These are phyloP conservation scores for Notodonta ziczac DNA, from an alignment of 2,888 invertebrate genomes.

Conservation along the genomic window DNA sequence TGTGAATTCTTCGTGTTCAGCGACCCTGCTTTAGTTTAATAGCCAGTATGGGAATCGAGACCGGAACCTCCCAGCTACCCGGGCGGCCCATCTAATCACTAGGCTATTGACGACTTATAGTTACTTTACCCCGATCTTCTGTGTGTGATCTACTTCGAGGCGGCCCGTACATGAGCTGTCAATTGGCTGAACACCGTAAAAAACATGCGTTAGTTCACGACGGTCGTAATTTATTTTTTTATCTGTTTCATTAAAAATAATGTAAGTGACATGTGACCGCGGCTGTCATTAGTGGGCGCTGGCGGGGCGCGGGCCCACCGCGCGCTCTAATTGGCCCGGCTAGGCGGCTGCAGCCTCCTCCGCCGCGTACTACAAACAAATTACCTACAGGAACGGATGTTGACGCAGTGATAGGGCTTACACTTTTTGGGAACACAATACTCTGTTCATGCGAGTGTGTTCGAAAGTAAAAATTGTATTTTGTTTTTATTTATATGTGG, in stretches of 20 bases:
- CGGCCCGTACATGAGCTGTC: no score
- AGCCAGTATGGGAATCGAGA: no score
- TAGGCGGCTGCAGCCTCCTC: constrained; percentile 61
- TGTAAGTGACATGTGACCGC: constrained; percentile 56
- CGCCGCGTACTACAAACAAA: constrained; percentile 65
- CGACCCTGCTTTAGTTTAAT: no score
- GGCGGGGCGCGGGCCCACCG: constrained; percentile 50
- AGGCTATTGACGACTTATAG: no score
- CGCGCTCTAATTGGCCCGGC: constrained; percentile 70
- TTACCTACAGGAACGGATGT: constrained; percentile 68
- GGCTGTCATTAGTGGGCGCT: constrained; percentile 58
- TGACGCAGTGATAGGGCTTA: constrained; percentile 52
- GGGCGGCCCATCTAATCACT: no score
- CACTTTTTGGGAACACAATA: constrained; percentile 23
- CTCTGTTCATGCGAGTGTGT: neutral
- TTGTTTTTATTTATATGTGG: no score
- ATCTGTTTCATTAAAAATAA: constrained; percentile 56
- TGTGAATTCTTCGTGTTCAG: no score
- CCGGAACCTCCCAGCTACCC: no score
- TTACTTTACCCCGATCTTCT: no score
- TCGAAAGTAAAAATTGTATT: neutral
- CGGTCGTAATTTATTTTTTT: constrained; percentile 19
- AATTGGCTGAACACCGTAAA: no score
- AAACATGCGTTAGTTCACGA: constrained; percentile 9
- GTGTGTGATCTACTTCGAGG: no score